phyloP scores from a whole-genome alignment of 2,888 invertebrate species.

The Drosophila rubida region DNA sequence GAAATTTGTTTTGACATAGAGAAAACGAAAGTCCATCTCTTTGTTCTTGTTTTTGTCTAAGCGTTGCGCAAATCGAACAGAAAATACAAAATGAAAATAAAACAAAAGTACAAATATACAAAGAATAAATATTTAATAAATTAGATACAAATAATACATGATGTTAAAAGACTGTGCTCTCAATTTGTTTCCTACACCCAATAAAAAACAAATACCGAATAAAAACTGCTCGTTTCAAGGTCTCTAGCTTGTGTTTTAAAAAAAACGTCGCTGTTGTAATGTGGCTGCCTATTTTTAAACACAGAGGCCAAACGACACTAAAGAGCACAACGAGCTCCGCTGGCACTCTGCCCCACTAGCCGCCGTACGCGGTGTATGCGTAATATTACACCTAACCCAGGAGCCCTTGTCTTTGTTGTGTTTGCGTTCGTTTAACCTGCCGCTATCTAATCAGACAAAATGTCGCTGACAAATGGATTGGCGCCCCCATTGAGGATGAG shows the following conservation, averaged over 20 bases:
- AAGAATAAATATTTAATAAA: slow-evolving; percentile 33
- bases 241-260: slow-evolving; percentile 72
- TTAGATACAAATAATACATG: slow-evolving; percentile 25
- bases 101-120: slow-evolving; percentile 38
- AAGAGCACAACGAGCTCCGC: slow-evolving; percentile 17
- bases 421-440: neutral
- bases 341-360: slow-evolving; percentile 51
- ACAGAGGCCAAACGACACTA: slow-evolving; percentile 28
- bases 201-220: neutral
- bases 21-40: slow-evolving; percentile 75
- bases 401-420: neutral
- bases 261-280: slow-evolving; percentile 57
- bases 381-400: slow-evolving; percentile 28
- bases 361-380: slow-evolving; percentile 30
- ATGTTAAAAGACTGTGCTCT: neutral
- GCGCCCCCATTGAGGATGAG: slow-evolving; percentile 78
- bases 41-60: slow-evolving; percentile 61
- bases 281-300: slow-evolving; percentile 35
- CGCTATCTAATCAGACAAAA: slow-evolving; percentile 62
- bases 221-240: slow-evolving; percentile 68
- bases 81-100: slow-evolving; percentile 27
- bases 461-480: slow-evolving; percentile 79
- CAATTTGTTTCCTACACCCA: neutral
- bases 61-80: slow-evolving; percentile 43
- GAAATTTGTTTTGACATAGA: slow-evolving; percentile 66